Conservation (phyloP, 2,888 invertebrate species). For the Hydraecia micacea region DNA sequence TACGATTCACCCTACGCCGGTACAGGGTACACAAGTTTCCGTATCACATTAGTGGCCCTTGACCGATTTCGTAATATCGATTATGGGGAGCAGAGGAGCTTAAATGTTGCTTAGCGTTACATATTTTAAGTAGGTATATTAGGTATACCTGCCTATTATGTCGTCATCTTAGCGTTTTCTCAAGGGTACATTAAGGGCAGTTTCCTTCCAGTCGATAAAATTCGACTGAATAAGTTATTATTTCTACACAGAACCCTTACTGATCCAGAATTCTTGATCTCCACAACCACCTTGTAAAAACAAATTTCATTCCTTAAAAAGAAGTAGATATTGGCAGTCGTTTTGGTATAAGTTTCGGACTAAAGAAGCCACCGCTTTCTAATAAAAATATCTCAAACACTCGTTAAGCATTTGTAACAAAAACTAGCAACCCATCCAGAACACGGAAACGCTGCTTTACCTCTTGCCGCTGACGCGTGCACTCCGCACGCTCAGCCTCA, state of each 20-base stretch:
- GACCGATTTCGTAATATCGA: slow-evolving; percentile 71
- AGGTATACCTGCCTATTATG: slow-evolving; percentile 6
- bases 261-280: neutral
- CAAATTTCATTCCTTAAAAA: neutral
- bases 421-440: neutral
- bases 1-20: slow-evolving; percentile 75
- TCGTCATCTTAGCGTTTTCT: slow-evolving; percentile 13
- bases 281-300: neutral
- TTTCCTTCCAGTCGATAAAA: slow-evolving; percentile 11
- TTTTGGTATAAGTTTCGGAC: neutral
- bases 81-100: slow-evolving; percentile 48
- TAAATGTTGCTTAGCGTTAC: slow-evolving; percentile 52
- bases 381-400: neutral
- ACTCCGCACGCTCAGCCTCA: neutral
- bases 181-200: slow-evolving; percentile 8
- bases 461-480: neutral
- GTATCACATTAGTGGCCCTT: slow-evolving; percentile 79
- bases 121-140: slow-evolving; percentile 45
- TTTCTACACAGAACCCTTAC: neutral
- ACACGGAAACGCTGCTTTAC: neutral
- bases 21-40: slow-evolving; percentile 71
- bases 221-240: slow-evolving; percentile 3
- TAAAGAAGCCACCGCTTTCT: neutral
- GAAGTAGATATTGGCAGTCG: neutral
- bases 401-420: neutral